A percentile compares a stretch with the other conserved stretches of the same genome.
phyloP scores from a whole-genome alignment of 1,140 invertebrate genomes.

The Mactra quadrangularis region DNA sequence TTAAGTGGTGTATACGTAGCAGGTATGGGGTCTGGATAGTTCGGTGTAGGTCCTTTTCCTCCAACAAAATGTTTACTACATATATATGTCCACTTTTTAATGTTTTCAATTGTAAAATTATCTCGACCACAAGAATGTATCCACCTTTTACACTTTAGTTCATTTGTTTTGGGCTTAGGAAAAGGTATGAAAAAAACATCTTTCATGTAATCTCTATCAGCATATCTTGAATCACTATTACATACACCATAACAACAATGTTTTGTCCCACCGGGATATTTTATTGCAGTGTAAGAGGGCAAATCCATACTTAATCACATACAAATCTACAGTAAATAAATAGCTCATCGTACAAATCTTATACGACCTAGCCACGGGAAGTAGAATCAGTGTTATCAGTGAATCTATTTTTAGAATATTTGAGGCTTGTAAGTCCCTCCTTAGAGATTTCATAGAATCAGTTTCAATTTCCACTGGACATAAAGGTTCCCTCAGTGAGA shows the following conservation, averaged over 20 bases:
- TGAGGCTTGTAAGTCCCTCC: too few relatives aligned
- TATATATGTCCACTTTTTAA: constrained; percentile 64
- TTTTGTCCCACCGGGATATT: constrained; percentile 25
- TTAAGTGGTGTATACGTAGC: constrained; percentile 49
- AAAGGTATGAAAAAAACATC: constrained; percentile 60
- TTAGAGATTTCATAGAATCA: too few relatives aligned
- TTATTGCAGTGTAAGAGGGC: too few relatives aligned
- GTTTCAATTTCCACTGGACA: too few relatives aligned
- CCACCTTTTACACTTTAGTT: constrained; percentile 58
- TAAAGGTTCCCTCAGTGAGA: too few relatives aligned
- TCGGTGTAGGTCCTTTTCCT: constrained; percentile 50
- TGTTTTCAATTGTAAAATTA: constrained; percentile 49
- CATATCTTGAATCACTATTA: constrained; percentile 60
- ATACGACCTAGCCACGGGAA: too few relatives aligned
- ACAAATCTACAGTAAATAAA: too few relatives aligned
- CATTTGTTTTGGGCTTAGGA: constrained; percentile 60
- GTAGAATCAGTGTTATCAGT: too few relatives aligned
- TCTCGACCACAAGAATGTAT: constrained; percentile 58
- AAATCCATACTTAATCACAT: too few relatives aligned
- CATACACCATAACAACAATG: constrained; percentile 67
- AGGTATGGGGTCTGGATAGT: constrained; percentile 52
- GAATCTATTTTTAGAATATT: too few relatives aligned
- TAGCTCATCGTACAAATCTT: too few relatives aligned
- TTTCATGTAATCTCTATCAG: constrained; percentile 55
- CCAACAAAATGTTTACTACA: constrained; percentile 61